These are phyloP conservation scores for Monopis laevigella DNA, from an alignment of 2,888 invertebrate genomes.

Conservation along the genomic window DNA sequence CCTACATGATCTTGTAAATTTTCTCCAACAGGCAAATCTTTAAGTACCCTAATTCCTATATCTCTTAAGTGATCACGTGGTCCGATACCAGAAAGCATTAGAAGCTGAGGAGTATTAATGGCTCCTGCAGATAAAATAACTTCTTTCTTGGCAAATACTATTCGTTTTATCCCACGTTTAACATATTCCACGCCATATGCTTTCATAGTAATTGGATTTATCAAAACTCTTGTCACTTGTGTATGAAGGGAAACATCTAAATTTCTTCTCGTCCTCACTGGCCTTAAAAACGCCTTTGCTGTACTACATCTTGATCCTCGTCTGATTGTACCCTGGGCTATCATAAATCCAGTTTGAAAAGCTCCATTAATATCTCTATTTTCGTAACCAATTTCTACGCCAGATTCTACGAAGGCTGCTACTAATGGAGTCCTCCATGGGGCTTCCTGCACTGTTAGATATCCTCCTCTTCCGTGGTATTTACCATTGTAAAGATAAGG, in stretches of 20 bases:
- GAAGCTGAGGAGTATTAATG: slow-evolving; percentile 89
- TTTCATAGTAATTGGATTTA: slow-evolving; percentile 77
- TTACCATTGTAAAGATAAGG: slow-evolving; percentile 77
- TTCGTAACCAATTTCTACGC: slow-evolving; percentile 83
- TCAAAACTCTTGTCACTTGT: slow-evolving; percentile 78
- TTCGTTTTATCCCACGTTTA: slow-evolving; percentile 74
- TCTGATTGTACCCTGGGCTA: slow-evolving; percentile 82
- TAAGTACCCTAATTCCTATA: slow-evolving; percentile 76
- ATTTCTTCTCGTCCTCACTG: slow-evolving; percentile 78
- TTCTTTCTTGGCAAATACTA: slow-evolving; percentile 80
- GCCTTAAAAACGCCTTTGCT: slow-evolving; percentile 86
- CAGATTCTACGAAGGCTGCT: slow-evolving; percentile 84
- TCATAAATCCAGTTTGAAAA: slow-evolving; percentile 82
- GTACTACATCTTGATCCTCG: slow-evolving; percentile 85
- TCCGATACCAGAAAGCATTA: slow-evolving; percentile 91
- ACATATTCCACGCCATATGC: slow-evolving; percentile 85
- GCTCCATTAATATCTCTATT: slow-evolving; percentile 86
- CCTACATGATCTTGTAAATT: slow-evolving; percentile 91
- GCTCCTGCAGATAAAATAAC: slow-evolving; percentile 90
- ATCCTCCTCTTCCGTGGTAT: slow-evolving; percentile 79
- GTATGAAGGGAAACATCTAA: slow-evolving; percentile 84
- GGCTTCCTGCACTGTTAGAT: slow-evolving; percentile 82
- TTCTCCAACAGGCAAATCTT: slow-evolving; percentile 80
- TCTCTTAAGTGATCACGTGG: slow-evolving; percentile 74
- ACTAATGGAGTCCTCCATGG: slow-evolving; percentile 86